These are phyloP conservation scores for Eira barbara DNA, from an alignment of 2,113 vertebrate species.

Conservation along the genomic window DNA sequence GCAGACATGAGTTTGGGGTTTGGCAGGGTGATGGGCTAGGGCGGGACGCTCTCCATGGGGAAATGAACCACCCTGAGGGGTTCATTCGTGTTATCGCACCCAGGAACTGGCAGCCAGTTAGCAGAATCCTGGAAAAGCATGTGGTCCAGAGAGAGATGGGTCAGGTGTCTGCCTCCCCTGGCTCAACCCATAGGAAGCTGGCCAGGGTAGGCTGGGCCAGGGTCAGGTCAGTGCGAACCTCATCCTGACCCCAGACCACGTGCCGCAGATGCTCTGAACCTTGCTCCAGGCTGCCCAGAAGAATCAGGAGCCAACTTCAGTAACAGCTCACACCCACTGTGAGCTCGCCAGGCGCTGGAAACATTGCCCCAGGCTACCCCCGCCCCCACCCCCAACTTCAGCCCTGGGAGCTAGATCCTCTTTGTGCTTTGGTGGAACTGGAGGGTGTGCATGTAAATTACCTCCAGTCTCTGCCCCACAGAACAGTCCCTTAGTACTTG, in stretches of 20 bases:
- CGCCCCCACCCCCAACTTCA: rapidly evolving
- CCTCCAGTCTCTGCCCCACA: background rate
- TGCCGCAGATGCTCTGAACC: background rate
- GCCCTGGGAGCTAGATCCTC: background rate
- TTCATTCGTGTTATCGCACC: rapidly evolving
- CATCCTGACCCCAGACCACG: background rate
- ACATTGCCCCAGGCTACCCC: background rate
- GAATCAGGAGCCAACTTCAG: background rate
- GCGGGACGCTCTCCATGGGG: background rate
- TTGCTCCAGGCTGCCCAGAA: background rate
- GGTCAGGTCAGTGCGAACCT: background rate
- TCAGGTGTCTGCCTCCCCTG: background rate
- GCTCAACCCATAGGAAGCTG: background rate
- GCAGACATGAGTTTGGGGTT: background rate
- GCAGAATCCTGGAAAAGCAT: background rate
- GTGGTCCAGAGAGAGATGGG: background rate
- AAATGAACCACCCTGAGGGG: background rate
- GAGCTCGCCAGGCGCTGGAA: background rate
- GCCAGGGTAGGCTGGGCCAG: background rate
- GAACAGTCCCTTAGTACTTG: background rate
- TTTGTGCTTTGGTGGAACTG: rapidly evolving
- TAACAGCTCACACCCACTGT: background rate
- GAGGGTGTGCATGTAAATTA: background rate
- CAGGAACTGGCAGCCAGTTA: background rate
- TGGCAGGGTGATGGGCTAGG: background rate